Conservation (phyloP, 2,888 invertebrate genomes). For the Euplagia quadripunctaria region DNA sequence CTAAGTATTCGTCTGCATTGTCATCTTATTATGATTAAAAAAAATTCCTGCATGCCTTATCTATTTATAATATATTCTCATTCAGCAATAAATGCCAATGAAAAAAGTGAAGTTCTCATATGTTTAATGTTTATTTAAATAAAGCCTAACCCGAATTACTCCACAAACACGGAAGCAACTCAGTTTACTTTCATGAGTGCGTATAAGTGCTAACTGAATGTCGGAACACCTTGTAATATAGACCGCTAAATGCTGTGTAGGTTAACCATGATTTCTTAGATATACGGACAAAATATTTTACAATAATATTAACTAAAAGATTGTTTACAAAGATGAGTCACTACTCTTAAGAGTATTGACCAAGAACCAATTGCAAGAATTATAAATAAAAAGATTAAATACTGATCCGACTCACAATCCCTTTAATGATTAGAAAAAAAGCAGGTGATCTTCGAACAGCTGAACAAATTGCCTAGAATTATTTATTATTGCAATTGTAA, state of each 20-base stretch:
- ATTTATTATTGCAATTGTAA: not conserved
- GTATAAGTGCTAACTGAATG: conserved; percentile 78
- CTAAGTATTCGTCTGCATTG: no score
- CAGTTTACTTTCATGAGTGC: conserved; percentile 54
- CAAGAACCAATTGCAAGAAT: not conserved
- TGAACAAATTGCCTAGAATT: not conserved
- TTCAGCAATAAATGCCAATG: not conserved
- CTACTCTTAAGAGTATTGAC: not conserved
- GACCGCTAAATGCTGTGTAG: conserved; percentile 63
- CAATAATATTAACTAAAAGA: not conserved
- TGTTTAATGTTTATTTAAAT: conserved; percentile 13
- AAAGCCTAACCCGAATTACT: conserved; percentile 32
- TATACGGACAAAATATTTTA: not conserved
- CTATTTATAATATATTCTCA: not conserved
- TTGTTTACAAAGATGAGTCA: no score
- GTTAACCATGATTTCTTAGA: conserved; percentile 25
- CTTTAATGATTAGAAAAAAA: not conserved
- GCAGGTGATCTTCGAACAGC: not conserved
- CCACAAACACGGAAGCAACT: conserved; percentile 46
- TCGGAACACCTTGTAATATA: conserved; percentile 71
- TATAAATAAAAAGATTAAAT: not conserved
- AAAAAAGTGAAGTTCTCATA: conserved; percentile 1
- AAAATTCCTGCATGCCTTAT: no score
- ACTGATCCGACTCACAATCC: no score
- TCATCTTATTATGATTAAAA: no score